phyloP scores from a whole-genome alignment of 2,797 vertebrate genomes.

The Pelodytes ibericus region DNA sequence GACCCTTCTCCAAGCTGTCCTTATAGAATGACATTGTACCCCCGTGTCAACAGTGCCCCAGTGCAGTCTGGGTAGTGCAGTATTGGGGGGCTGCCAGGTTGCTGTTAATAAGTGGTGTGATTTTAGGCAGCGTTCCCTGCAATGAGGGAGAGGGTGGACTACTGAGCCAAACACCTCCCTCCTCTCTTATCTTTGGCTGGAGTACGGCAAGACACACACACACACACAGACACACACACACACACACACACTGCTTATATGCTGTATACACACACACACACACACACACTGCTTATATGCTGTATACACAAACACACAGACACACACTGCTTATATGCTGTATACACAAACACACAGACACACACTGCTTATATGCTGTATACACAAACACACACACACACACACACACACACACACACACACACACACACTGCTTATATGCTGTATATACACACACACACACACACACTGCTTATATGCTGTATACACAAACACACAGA shows the following conservation, averaged over 20 bases:
- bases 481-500: too few relatives aligned
- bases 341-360: not conserved
- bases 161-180: not conserved
- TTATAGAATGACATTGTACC: not conserved
- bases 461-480: too few relatives aligned
- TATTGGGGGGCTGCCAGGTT: not conserved
- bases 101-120: not conserved
- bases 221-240: not conserved
- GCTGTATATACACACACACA: too few relatives aligned
- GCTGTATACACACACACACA: not conserved
- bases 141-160: not conserved
- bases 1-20: not conserved
- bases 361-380: not conserved
- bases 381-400: too few relatives aligned
- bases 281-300: not conserved
- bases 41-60: not conserved
- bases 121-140: not conserved
- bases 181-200: constrained; percentile 3
- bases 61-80: too few relatives aligned
- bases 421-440: too few relatives aligned
- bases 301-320: not conserved
- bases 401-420: too few relatives aligned
- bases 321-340: not conserved
- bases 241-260: not conserved
- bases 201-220: not conserved